Percentiles rank a stretch among this genome's conserved stretches.
phyloP scores from a whole-genome alignment of 2,113 vertebrate genomes.

The Castor canadensis region DNA sequence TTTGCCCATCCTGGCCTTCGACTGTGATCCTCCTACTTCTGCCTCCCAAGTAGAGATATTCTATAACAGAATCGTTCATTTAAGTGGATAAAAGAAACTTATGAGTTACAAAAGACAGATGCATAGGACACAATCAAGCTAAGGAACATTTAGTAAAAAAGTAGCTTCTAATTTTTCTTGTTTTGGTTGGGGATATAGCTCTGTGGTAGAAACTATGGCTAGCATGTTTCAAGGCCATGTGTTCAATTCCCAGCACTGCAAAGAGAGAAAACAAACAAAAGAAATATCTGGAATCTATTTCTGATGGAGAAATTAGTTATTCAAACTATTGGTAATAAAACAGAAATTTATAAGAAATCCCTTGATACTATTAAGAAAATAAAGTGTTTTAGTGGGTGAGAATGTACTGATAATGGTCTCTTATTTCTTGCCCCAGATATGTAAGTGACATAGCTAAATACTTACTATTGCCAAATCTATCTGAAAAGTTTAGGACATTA shows the following conservation, averaged over 20 bases:
- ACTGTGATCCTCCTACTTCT: no score
- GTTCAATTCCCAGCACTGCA: not conserved
- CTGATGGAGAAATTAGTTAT: not conserved
- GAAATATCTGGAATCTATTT: not conserved
- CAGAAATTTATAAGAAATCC: not conserved
- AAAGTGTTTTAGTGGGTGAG: not conserved
- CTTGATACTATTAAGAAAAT: not conserved
- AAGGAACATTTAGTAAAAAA: not conserved
- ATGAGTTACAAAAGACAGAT: not conserved
- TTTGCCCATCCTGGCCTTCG: no score
- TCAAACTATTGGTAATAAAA: slow-evolving; percentile 2
- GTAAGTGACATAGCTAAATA: slow-evolving; percentile 48
- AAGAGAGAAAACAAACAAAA: not conserved
- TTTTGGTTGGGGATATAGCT: not conserved
- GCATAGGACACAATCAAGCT: not conserved
- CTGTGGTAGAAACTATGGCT: not conserved
- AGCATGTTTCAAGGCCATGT: not conserved
- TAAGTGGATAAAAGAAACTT: not conserved
- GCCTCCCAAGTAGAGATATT: not conserved
- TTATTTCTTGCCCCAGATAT: slow-evolving; percentile 33
- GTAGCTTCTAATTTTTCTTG: not conserved
- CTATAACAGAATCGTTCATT: not conserved
- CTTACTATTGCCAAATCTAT: slow-evolving; percentile 55
- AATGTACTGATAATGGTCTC: slow-evolving; percentile 19
- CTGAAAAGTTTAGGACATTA: slow-evolving; percentile 50